Conservation (phyloP, 37 sponge, comb jelly and placozoan genomes). For the Axinella damicornis region DNA sequence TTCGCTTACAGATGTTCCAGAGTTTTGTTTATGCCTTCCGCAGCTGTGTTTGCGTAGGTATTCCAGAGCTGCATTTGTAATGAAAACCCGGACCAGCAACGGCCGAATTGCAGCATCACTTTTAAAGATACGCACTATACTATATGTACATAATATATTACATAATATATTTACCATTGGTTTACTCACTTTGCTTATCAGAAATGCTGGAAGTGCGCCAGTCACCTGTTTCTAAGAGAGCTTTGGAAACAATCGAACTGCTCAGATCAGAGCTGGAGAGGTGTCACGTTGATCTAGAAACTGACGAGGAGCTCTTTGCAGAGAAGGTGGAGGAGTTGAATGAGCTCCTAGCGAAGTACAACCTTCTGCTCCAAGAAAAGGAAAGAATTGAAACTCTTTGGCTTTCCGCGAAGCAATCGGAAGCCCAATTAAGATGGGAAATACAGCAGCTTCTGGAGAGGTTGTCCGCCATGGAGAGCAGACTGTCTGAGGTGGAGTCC, state of each 20-base stretch:
- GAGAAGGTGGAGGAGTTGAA: slow-evolving; percentile 53
- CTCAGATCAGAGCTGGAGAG: slow-evolving; percentile 20
- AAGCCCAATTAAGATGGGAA: neutral
- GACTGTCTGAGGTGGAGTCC: neutral
- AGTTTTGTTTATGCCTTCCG: too few species aligned
- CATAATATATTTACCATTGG: neutral
- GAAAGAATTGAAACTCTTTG: slow-evolving; percentile 17
- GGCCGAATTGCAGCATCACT: too few species aligned
- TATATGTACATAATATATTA: neutral
- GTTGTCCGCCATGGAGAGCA: neutral
- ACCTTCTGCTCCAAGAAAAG: slow-evolving; percentile 2
- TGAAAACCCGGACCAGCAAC: too few species aligned
- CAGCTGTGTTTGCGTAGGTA: too few species aligned
- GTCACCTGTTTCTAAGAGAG: neutral
- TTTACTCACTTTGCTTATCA: neutral
- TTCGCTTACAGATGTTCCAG: too few species aligned
- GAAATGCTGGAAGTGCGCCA: neutral
- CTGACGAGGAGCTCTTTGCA: slow-evolving; percentile 64
- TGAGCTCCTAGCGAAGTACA: slow-evolving; percentile 3
- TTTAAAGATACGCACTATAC: too few species aligned
- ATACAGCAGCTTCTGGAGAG: neutral
- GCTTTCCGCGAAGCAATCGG: slow-evolving; percentile 12
- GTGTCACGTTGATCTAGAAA: slow-evolving; percentile 35
- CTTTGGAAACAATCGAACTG: slow-evolving; percentile 20
- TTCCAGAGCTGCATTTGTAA: too few species aligned